Conservation (phyloP, 1,140 invertebrate species). For the Aporrectodea caliginosa region DNA sequence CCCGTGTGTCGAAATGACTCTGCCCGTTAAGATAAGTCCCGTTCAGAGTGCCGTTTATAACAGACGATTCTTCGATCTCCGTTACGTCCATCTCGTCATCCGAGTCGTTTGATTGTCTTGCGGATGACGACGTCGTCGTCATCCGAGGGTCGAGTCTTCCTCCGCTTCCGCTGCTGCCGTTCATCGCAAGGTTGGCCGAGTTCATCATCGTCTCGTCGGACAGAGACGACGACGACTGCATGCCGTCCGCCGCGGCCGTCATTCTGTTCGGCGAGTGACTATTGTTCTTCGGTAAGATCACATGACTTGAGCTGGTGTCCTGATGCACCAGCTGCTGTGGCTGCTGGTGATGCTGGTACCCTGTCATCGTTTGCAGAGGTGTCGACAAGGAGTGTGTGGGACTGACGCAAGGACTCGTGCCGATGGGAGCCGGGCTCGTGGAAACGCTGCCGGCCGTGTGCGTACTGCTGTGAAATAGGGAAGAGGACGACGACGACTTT, state of each 20-base stretch:
- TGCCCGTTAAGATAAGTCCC: conserved; percentile 54
- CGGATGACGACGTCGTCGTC: conserved; percentile 59
- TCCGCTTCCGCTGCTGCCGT: not conserved
- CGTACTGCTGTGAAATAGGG: conserved; percentile 41
- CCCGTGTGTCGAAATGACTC: conserved; percentile 4
- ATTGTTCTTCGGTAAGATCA: not conserved
- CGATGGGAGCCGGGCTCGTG: conserved; percentile 26
- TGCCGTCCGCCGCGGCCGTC: not conserved
- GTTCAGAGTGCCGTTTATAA: not conserved
- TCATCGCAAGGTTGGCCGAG: not conserved
- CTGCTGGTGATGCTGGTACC: not conserved
- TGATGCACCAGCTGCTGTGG: not conserved
- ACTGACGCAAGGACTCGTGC: conserved; percentile 36
- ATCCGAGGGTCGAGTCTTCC: conserved; percentile 58
- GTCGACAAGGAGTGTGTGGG: conserved; percentile 19
- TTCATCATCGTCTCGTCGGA: not conserved
- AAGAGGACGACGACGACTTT: conserved; percentile 27
- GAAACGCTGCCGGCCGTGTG: conserved; percentile 42
- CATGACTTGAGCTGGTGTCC: not conserved
- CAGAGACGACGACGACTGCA: not conserved
- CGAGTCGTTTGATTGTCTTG: not conserved
- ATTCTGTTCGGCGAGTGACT: not conserved
- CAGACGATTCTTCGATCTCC: not conserved
- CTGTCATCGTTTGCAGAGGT: conserved; percentile 63
- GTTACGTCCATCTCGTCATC: not conserved